phyloP scores from a whole-genome alignment of 1,140 invertebrate genomes.

The Megalonaias nervosa region DNA sequence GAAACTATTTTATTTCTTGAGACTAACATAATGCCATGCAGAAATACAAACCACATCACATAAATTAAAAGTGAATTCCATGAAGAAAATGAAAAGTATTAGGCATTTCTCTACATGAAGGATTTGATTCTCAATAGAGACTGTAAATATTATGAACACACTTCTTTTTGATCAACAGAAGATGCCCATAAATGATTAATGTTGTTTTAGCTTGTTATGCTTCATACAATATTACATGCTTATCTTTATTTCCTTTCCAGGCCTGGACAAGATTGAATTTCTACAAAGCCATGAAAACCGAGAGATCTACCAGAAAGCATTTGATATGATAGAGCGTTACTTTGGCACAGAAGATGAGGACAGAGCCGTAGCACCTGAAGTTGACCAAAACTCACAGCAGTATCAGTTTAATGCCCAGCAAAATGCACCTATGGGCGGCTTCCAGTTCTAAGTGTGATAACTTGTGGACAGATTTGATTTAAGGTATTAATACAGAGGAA shows the following conservation, averaged over 20 bases:
- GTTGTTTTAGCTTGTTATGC: neutral
- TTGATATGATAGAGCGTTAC: slow-evolving; percentile 98
- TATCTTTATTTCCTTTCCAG: slow-evolving; percentile 66
- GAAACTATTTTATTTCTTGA: too few species aligned
- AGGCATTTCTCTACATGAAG: too few species aligned
- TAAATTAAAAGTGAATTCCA: too few species aligned
- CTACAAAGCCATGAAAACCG: slow-evolving; percentile 97
- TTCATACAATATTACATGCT: neutral
- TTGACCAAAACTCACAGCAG: slow-evolving; percentile 84
- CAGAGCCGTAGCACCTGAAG: slow-evolving; percentile 81
- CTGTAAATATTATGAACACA: too few species aligned
- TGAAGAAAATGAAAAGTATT: too few species aligned
- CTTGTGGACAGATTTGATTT: neutral
- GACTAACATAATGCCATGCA: too few species aligned
- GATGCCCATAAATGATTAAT: too few species aligned
- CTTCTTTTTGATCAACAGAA: too few species aligned
- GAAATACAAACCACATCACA: too few species aligned
- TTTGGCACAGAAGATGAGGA: slow-evolving; percentile 92
- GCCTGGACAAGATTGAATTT: slow-evolving; percentile 95
- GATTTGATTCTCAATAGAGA: too few species aligned
- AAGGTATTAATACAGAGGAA: too few species aligned
- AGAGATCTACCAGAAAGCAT: slow-evolving; percentile 98
- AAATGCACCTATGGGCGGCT: slow-evolving; percentile 62
- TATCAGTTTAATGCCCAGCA: slow-evolving; percentile 71
- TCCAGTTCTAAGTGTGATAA: slow-evolving; percentile 58